Conservation (phyloP, 1,140 invertebrate species). For the Capitella teleta region DNA sequence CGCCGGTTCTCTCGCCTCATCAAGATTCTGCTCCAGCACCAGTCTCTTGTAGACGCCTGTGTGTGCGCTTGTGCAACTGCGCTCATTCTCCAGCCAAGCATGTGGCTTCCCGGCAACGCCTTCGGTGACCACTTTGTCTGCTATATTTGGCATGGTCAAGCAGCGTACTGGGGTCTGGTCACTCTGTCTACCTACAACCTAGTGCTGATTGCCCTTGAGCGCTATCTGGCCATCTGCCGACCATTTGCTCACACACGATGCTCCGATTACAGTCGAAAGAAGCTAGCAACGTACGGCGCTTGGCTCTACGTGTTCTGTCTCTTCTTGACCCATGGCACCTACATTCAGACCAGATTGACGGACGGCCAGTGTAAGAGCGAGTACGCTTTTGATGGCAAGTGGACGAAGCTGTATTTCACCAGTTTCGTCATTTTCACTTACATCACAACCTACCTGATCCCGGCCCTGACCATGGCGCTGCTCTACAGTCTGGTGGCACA, state of each 20-base stretch:
- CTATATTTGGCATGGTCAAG: constrained; percentile 9
- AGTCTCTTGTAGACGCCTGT: constrained; percentile 2
- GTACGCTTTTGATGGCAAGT: constrained; percentile 5
- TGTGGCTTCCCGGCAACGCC: constrained; percentile 1
- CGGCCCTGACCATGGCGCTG: constrained; percentile 4
- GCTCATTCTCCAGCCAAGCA: constrained; percentile 4
- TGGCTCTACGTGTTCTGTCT: constrained; percentile 5
- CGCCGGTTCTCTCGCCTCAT: constrained; percentile 3
- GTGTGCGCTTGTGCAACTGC: too few species aligned
- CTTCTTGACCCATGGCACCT: constrained; percentile 7
- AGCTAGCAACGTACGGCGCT: not conserved
- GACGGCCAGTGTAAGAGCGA: constrained; percentile 7
- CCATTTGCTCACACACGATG: constrained; percentile 1
- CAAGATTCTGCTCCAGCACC: not conserved
- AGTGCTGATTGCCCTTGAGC: constrained; percentile 2
- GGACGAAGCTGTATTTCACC: constrained; percentile 4
- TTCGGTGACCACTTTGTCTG: constrained; percentile 7
- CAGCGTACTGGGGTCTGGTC: constrained; percentile 8
- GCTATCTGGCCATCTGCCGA: constrained; percentile 2
- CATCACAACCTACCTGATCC: constrained; percentile 9
- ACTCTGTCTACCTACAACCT: constrained; percentile 11
- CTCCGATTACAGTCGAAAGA: not conserved
- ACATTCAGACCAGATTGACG: constrained; percentile 7
- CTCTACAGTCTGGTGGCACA: constrained; percentile 1
- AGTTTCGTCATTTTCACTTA: constrained; percentile 11